Conservation (phyloP, 2,113 vertebrate species). For the Copsychus sechellarum region DNA sequence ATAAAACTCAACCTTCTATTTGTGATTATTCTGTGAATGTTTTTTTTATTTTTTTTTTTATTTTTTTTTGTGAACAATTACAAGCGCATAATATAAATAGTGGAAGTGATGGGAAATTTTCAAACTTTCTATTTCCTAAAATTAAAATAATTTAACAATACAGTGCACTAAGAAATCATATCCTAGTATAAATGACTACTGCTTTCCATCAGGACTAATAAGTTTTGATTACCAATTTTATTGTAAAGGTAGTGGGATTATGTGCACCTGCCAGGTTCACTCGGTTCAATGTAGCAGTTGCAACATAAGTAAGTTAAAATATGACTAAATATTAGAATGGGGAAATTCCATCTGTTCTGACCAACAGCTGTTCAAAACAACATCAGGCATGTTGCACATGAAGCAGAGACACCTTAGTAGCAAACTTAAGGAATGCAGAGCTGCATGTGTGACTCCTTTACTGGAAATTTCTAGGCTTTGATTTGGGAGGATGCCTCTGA, state of each 20-base stretch:
- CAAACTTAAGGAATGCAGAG: rapidly evolving
- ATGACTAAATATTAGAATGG: not conserved
- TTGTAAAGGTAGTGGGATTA: not conserved
- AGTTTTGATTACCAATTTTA: not conserved
- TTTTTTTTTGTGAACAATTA: not conserved
- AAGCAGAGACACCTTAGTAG: not conserved
- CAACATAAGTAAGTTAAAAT: not conserved
- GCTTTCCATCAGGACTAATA: not conserved
- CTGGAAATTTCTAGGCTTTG: not conserved
- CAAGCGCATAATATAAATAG: not conserved
- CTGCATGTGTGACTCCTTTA: rapidly evolving
- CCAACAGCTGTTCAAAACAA: not conserved
- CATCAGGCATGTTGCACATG: not conserved
- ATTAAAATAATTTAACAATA: not conserved
- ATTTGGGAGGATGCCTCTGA: not conserved
- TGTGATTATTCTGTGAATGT: not conserved
- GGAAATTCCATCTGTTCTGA: not conserved
- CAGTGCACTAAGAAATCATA: not conserved
- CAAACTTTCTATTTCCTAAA: not conserved
- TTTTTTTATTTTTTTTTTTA: not conserved
- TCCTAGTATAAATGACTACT: not conserved
- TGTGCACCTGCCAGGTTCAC: not conserved
- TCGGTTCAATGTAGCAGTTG: not conserved
- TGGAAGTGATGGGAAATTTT: not conserved
- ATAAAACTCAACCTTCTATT: not conserved